Percentiles rank a stretch among this genome's conserved stretches.
phyloP scores from a whole-genome alignment of 2,113 vertebrate genomes.

The Tragelaphus imberbis region DNA sequence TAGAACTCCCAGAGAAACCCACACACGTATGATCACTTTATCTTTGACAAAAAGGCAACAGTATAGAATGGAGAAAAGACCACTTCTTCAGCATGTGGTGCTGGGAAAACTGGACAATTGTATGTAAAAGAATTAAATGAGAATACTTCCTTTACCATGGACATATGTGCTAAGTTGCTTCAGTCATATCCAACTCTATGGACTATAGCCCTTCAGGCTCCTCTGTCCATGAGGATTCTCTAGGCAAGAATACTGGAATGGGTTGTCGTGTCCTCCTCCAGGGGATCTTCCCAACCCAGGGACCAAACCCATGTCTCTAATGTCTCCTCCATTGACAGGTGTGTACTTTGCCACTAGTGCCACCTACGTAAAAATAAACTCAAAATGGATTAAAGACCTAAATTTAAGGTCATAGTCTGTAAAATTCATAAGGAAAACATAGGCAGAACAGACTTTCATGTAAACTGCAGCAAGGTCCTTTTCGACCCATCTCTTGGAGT shows the following conservation, averaged over 20 bases:
- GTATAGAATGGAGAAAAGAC: not conserved
- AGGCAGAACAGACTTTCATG: not conserved
- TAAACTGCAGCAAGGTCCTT: not conserved
- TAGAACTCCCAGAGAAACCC: not conserved
- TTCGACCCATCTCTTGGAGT: too few relatives aligned
- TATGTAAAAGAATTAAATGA: not conserved
- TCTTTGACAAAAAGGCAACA: not conserved
- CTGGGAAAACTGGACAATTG: not conserved
- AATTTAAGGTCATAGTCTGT: rapidly evolving
- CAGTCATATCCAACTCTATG: not conserved
- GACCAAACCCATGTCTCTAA: not conserved
- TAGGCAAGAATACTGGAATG: not conserved
- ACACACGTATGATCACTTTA: not conserved
- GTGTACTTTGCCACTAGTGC: not conserved
- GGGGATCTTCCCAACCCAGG: not conserved
- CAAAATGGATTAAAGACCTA: not conserved
- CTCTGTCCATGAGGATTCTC: not conserved
- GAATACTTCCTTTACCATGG: not conserved
- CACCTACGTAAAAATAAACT: not conserved
- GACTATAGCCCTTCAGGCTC: not conserved
- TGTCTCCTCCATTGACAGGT: not conserved
- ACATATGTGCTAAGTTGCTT: not conserved
- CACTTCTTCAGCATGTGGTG: not conserved
- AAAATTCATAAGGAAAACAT: not conserved
- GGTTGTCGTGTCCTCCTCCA: not conserved